Evolutionary conservation across 2,113 vertebrate species (phyloP), one percentile per base, ranked within the genome.

Genomic region (Megaceryle maxima): DNA sequence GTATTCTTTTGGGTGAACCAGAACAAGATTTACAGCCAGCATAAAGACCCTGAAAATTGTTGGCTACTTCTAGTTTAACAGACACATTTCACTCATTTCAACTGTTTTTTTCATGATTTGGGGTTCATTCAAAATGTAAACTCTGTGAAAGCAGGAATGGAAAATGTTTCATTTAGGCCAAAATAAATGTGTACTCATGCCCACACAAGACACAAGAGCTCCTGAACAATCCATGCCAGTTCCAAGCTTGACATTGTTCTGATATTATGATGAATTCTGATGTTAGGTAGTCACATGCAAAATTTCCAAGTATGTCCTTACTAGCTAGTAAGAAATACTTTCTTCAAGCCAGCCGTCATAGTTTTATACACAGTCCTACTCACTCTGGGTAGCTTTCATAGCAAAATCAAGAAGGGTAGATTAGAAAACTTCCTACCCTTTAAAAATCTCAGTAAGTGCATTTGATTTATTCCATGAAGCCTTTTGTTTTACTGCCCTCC

Each of bases 401-500:
- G 37, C 9, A 68, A 76, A 91, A 62, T 17, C 18, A 85, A 53
- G 55, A 76, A 62, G 3, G 29, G 14, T 50, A 57, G 24, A 41
- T 60, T 56, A 16, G 14, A 92, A 83, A 57, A 69, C 44, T 41
- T 80, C 85, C 91, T 72, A 76, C 43, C 60, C 43, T 90, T 90
- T 80, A 88, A 92, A 95, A 93, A 31, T 64, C 81, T 80, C 63
- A 13, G 25, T 63, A 14, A 88, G 51, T 55, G 21, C 48, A 67
- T 92, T 94, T 94, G 85, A 84, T 94, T 92, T 94, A 95, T 97
- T 97, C 97, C 84, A 96, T 93, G 26, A 73, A 89, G 31, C 16
- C 22, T 93, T 92, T 94, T 89, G 69, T 84, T 94, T 93, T 70
- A 73, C 48, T 76, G 41, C 44, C 62, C 19, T 78, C 7, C 67